These are phyloP conservation scores for Drosophila nigricruria DNA, from an alignment of 2,888 invertebrate genomes.

Conservation along the genomic window DNA sequence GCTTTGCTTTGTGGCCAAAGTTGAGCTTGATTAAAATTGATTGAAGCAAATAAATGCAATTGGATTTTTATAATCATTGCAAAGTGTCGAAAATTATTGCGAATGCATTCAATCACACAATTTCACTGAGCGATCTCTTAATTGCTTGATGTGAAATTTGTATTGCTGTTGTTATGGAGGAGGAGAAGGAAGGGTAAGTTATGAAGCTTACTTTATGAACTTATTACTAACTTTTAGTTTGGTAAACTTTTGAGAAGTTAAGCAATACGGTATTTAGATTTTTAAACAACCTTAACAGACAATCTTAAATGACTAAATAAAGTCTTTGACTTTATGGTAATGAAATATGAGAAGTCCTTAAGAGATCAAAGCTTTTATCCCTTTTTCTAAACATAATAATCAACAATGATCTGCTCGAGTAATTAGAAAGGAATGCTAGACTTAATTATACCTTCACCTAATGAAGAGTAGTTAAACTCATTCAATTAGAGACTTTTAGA, in stretches of 20 bases:
- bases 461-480: background rate
- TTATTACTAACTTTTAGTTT: background rate
- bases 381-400: background rate
- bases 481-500: background rate
- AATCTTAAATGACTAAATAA: too few relatives aligned
- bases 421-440: background rate
- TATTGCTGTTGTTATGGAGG: background rate
- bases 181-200: too few relatives aligned
- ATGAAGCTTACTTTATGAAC: too few relatives aligned
- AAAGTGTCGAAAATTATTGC: constrained; percentile 31
- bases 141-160: background rate
- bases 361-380: too few relatives aligned
- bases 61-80: constrained; percentile 64
- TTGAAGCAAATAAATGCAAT: constrained; percentile 75
- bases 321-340: too few relatives aligned
- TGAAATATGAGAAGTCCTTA: too few relatives aligned
- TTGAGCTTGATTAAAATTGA: constrained; percentile 80
- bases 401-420: background rate
- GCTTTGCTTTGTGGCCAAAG: constrained; percentile 29
- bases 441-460: background rate
- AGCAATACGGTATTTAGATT: too few relatives aligned
- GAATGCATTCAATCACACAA: constrained; percentile 43
- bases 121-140: constrained; percentile 25
- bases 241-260: background rate
- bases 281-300: too few relatives aligned